Base-by-base conservation (phyloP, 2,113 vertebrate genomes). In the Ictidomys tridecemlineatus region DNA sequence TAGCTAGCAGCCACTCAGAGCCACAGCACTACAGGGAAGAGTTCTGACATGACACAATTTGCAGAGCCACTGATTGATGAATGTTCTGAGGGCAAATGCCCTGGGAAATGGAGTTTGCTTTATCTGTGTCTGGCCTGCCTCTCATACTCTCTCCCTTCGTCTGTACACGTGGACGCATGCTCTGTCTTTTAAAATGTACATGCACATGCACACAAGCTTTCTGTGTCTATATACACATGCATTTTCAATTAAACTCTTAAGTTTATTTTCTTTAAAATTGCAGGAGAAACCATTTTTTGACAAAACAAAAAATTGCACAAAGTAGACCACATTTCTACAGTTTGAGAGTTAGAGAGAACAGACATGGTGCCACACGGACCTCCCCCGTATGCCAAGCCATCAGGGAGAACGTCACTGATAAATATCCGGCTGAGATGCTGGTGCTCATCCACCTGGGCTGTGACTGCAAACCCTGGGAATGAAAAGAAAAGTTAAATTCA, bases 341-440 rank as follows among this genome's bases (percentile, higher is more conserved):
- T 72, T 34, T 48, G 13, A 63, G 78, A 72, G 26, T 4, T 8
- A 95, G 94, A 30, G 56, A 73, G 42, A 63, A 80, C 67, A 94
- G 85, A 14, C 42, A 1, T 58, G 1, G 89, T n/a, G 63, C 0
- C 0, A n/a, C 86, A 98, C 98, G 26, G 97, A 99, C 99, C 99
- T 99, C 99, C 98, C 6, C 97, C 98, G 53, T 99, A 99, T 0
- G 99, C 99, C 97, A 99, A 90, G 93, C 99, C 99, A 22, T 99
- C 99, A 3, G 98, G 98, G 45, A 99, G 99, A 69, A 99, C 99
- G 30, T 99, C 99, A 24, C 99, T 99, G 97, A 99, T 98, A 95
- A 99, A 99, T 83, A 99, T 99, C 91, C 98, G 98, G 89, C 99
- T 99, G 92, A 99, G 98, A 73, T 98, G 99, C 73, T 98, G 99